Evolutionary conservation across 1,140 invertebrate genomes (phyloP).

Genomic region (Penaeus chinensis): DNA sequence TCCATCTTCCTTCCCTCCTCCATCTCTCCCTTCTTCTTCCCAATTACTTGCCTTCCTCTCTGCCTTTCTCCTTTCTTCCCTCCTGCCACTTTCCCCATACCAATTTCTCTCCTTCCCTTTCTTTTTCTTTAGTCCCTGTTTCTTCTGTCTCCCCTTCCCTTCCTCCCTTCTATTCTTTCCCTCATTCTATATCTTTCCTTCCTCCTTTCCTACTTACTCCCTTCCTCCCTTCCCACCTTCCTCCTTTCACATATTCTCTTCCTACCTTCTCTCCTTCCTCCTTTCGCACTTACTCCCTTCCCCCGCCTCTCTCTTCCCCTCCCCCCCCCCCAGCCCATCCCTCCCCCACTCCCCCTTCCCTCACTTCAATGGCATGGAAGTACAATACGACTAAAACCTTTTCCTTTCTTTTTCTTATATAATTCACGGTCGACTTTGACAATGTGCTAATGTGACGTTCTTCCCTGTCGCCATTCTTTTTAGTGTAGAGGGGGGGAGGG

Average conservation of each 20-base stretch:
- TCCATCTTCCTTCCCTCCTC: not conserved
- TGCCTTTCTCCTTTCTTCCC: not conserved
- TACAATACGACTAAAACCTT: not conserved
- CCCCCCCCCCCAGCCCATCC: not conserved
- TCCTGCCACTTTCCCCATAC: not conserved
- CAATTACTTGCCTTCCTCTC: not conserved
- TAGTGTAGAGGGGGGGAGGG: too few species aligned
- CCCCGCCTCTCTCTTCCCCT: not conserved
- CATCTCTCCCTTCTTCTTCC: not conserved
- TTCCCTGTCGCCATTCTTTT: too few species aligned
- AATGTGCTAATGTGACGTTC: too few species aligned
- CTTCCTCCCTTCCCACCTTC: not conserved
- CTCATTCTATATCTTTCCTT: too few species aligned
- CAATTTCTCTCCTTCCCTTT: not conserved
- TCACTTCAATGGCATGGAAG: too few species aligned
- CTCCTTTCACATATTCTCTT: not conserved
- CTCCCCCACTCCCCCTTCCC: not conserved
- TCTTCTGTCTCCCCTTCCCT: not conserved
- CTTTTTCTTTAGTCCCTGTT: not conserved
- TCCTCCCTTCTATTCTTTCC: not conserved
- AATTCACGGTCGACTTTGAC: too few species aligned
- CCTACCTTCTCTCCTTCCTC: not conserved
- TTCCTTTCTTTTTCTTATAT: not conserved
- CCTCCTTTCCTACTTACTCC: not conserved
- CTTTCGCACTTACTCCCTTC: not conserved